These are phyloP conservation scores for Catocala fraxini DNA, from an alignment of 2,888 invertebrate genomes.

Conservation along the genomic window DNA sequence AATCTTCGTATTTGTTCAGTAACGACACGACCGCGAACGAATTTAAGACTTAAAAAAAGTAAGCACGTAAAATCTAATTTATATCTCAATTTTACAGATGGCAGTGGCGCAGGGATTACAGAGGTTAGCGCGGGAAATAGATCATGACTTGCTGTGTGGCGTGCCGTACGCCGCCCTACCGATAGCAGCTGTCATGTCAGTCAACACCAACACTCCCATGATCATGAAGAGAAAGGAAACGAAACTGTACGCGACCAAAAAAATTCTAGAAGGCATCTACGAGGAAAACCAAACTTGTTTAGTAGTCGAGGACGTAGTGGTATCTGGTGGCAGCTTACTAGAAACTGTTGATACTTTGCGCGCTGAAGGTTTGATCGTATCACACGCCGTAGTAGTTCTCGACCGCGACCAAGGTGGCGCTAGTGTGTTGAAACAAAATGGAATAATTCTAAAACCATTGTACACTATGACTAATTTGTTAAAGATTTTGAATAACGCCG, in stretches of 20 bases:
- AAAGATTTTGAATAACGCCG: constrained; percentile 88
- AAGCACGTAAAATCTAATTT: neutral
- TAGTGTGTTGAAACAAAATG: constrained; percentile 90
- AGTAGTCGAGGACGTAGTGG: constrained; percentile 97
- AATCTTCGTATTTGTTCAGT: constrained; percentile 1
- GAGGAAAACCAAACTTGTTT: constrained; percentile 90
- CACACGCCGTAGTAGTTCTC: constrained; percentile 95
- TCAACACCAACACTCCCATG: constrained; percentile 93
- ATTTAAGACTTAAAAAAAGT: constrained; percentile 3
- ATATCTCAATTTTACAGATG: constrained; percentile 60
- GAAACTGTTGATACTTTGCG: constrained; percentile 94
- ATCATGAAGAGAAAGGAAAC: constrained; percentile 97
- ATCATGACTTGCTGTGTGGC: constrained; percentile 94
- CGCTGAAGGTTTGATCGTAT: constrained; percentile 89
- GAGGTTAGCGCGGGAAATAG: constrained; percentile 64
- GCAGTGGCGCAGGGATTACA: constrained; percentile 72
- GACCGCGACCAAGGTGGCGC: constrained; percentile 97
- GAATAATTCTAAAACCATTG: constrained; percentile 90
- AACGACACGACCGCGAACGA: neutral
- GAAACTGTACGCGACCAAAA: constrained; percentile 98
- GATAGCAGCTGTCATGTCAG: constrained; percentile 94
- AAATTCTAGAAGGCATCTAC: constrained; percentile 96
- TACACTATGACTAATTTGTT: constrained; percentile 90
- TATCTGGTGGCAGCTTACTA: constrained; percentile 96
- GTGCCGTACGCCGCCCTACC: constrained; percentile 99